Evolutionary conservation across 37 sponge, comb jelly and placozoan species (phyloP).

Genomic region (Amphimedon queenslandica): DNA sequence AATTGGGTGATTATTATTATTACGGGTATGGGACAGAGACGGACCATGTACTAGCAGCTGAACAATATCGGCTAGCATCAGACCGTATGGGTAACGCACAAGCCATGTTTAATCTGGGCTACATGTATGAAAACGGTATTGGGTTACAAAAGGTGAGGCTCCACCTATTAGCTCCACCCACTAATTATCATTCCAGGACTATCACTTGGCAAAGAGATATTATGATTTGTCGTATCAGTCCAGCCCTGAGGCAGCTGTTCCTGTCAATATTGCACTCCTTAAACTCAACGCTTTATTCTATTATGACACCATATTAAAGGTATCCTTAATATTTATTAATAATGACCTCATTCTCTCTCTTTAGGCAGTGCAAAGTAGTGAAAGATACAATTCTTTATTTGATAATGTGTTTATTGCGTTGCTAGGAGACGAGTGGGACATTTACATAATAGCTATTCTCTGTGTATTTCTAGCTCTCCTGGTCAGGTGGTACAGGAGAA

Average conservation of each 20-base stretch:
- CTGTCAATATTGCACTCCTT: constrained; percentile 83
- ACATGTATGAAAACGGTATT: constrained; percentile 95
- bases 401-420: neutral
- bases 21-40: constrained; percentile 94
- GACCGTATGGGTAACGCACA: constrained; percentile 77
- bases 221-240: constrained; percentile 92
- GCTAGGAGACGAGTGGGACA: constrained; percentile 78
- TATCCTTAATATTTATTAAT: neutral
- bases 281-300: constrained; percentile 58
- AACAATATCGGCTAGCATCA: constrained; percentile 90
- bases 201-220: constrained; percentile 91
- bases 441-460: constrained; percentile 72
- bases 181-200: constrained; percentile 68
- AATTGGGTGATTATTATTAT: constrained; percentile 96
- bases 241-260: constrained; percentile 78
- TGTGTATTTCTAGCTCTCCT: constrained; percentile 26
- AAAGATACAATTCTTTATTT: neutral
- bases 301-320: constrained; percentile 3
- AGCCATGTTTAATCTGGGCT: constrained; percentile 98
- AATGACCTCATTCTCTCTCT: neutral
- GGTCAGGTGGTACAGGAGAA: constrained; percentile 45
- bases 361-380: neutral
- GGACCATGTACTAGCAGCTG: constrained; percentile 84
- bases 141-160: constrained; percentile 82
- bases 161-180: neutral